Evolutionary conservation across 2,797 vertebrate genomes (phyloP).

Genomic region (Pogonophryne albipinna): DNA sequence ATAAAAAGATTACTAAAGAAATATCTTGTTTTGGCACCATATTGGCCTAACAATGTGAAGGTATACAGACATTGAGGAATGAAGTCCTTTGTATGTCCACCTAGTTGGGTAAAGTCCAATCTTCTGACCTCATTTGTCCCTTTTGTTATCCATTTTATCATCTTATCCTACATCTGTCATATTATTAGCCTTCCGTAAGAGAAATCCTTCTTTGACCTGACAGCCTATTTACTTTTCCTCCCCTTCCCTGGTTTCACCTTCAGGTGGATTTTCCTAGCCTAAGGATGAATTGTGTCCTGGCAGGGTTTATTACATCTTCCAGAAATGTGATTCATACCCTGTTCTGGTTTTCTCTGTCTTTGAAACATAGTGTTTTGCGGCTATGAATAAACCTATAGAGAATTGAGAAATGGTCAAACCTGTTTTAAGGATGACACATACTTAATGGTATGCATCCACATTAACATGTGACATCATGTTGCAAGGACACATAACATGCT

Average conservation of each 20-base stretch:
- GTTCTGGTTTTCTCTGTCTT: background rate
- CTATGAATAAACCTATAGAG: background rate
- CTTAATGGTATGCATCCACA: no score
- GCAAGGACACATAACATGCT: no score
- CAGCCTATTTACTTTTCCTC: background rate
- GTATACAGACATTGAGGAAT: background rate
- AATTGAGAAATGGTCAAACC: background rate
- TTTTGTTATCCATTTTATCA: conserved; percentile 5
- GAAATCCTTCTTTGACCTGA: background rate
- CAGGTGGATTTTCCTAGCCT: background rate
- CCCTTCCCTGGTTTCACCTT: conserved; percentile 7
- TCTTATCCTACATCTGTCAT: background rate
- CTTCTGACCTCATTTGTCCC: background rate
- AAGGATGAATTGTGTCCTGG: background rate
- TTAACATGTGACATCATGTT: no score
- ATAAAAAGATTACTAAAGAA: background rate
- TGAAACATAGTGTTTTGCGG: background rate
- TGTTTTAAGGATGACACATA: conserved; percentile 11
- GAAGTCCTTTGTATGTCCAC: background rate
- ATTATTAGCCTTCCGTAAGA: background rate
- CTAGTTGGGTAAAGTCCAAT: background rate
- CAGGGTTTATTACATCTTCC: background rate
- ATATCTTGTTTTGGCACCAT: background rate
- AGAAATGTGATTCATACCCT: background rate
- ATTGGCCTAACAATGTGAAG: background rate